A percentile compares a stretch with the other conserved stretches of the same genome.
These are phyloP conservation scores for Chaetodon trifasciatus DNA, from an alignment of 2,797 vertebrate genomes.

Conservation along the genomic window DNA sequence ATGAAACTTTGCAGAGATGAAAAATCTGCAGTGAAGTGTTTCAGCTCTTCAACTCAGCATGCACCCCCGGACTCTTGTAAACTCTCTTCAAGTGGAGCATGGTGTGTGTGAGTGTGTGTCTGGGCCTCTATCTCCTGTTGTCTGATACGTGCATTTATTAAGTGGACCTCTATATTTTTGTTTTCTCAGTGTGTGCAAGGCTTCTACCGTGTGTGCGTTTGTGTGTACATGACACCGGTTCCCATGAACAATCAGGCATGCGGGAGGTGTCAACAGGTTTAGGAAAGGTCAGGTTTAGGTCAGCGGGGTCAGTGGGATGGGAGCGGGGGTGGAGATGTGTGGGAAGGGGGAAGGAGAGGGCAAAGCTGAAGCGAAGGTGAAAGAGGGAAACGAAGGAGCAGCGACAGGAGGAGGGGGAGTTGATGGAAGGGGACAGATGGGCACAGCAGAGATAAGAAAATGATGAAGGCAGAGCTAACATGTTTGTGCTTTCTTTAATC, in stretches of 20 bases:
- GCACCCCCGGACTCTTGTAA: conserved; percentile 34
- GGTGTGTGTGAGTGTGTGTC: conserved; percentile 18
- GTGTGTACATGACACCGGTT: conserved; percentile 61
- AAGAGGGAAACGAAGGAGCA: conserved; percentile 46
- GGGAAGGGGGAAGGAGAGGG: conserved; percentile 45
- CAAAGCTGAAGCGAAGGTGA: conserved; percentile 55
- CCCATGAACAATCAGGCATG: conserved; percentile 84
- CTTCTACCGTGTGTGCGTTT: conserved; percentile 11
- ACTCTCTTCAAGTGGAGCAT: conserved; percentile 15
- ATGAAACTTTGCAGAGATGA: conserved; percentile 68
- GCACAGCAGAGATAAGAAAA: conserved; percentile 66
- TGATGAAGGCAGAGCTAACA: conserved; percentile 62
- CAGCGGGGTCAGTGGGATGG: conserved; percentile 63
- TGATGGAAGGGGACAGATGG: conserved; percentile 82
- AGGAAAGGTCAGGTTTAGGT: conserved; percentile 73
- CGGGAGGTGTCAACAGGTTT: conserved; percentile 78
- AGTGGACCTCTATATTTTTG: not conserved
- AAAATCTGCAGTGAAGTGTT: conserved; percentile 65
- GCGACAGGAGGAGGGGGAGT: conserved; percentile 50
- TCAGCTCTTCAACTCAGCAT: conserved; percentile 56
- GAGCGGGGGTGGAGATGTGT: conserved; percentile 25
- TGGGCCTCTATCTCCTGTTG: not conserved
- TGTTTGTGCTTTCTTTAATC: conserved; percentile 60
- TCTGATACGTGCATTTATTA: conserved; percentile 10
- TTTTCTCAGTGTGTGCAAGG: not conserved